Conservation (phyloP, 2,797 vertebrate species). For the Chromis chromis region DNA sequence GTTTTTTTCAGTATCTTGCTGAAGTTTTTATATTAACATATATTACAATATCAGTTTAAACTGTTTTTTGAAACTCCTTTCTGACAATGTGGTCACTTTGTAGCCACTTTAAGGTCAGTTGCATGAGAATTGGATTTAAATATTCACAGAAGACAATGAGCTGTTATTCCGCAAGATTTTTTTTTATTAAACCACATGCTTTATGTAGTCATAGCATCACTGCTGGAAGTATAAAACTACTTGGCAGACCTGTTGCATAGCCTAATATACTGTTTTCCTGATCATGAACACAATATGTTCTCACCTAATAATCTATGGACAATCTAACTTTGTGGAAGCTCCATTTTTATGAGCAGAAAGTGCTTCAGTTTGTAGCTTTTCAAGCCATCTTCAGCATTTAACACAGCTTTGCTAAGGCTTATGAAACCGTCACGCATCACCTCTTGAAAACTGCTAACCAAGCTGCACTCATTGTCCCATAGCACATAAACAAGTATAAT, state of each 20-base stretch:
- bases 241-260: constrained; percentile 14
- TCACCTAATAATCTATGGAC: constrained; percentile 19
- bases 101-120: not conserved
- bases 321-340: constrained; percentile 3
- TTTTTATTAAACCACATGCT: not conserved
- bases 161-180: not conserved
- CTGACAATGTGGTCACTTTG: not conserved
- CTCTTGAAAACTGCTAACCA: constrained; percentile 57
- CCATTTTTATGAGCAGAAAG: constrained; percentile 33
- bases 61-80: no score
- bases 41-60: not conserved
- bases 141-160: not conserved
- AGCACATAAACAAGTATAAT: constrained; percentile 68
- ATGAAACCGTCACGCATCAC: constrained; percentile 69
- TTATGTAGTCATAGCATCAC: not conserved
- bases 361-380: constrained; percentile 37
- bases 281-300: constrained; percentile 32
- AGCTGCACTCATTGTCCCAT: constrained; percentile 54
- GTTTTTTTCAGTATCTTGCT: not conserved
- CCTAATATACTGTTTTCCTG: constrained; percentile 22
- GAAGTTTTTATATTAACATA: not conserved
- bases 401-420: constrained; percentile 44
- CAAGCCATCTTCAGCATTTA: constrained; percentile 32
- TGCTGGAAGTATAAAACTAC: constrained; percentile 16
- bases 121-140: not conserved